Conservation (phyloP, 2,113 vertebrate genomes). For the Polypterus senegalus region DNA sequence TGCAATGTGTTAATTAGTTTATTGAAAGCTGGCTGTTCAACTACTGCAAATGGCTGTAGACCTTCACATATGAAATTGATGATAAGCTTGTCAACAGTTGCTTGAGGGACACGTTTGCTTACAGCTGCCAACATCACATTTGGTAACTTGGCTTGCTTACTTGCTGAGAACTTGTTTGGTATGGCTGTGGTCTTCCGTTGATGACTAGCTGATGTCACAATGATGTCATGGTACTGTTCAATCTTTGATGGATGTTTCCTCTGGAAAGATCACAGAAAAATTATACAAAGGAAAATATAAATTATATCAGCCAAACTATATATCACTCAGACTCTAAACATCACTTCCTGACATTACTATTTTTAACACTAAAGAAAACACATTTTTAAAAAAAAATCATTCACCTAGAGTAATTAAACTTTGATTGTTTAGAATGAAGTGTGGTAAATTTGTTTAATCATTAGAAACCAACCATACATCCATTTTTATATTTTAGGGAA, state of each 20-base stretch:
- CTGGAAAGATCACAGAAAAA: constrained; percentile 1
- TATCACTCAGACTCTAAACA: neutral
- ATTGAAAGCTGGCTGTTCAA: constrained; percentile 3
- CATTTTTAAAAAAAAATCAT: neutral
- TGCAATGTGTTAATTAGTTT: constrained; percentile 3
- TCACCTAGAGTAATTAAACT: neutral
- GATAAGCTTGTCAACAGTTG: constrained; percentile 4
- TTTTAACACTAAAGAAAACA: neutral
- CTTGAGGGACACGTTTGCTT: constrained; percentile 2
- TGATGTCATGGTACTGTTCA: constrained; percentile 1
- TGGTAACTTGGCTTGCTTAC: constrained; percentile 6
- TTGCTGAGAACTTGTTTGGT: constrained; percentile 4
- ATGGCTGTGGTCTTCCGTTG: constrained; percentile 6
- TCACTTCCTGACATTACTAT: too few species aligned
- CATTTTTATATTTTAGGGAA: too few species aligned
- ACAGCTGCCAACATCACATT: constrained; percentile 3
- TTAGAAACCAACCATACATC: too few species aligned
- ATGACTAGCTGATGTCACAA: neutral
- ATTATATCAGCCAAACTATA: too few species aligned
- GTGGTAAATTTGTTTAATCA: constrained; percentile 1
- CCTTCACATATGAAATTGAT: constrained; percentile 1
- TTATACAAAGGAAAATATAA: neutral
- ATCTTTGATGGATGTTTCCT: constrained; percentile 9
- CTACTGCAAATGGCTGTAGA: constrained; percentile 4
- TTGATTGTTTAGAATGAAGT: neutral